Conservation (phyloP, 2,888 invertebrate species). For the Electrophaes corylata region DNA sequence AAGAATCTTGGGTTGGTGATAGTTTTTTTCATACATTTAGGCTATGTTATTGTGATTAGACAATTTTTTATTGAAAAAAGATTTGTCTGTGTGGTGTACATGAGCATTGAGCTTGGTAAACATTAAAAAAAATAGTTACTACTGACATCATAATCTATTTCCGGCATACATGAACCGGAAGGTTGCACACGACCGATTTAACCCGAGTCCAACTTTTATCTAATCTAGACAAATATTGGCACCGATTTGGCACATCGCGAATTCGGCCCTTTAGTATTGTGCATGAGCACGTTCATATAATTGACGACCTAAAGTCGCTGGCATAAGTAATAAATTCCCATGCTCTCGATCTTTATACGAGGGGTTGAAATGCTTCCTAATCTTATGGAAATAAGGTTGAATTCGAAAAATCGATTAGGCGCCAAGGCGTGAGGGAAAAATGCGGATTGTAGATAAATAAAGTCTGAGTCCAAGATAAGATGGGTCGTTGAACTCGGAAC, state of each 20-base stretch:
- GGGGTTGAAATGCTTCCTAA: constrained; percentile 51
- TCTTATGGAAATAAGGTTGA: constrained; percentile 54
- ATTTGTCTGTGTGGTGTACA: neutral
- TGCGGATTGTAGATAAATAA: constrained; percentile 70
- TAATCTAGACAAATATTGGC: constrained; percentile 72
- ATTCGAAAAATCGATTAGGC: constrained; percentile 60
- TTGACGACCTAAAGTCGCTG: constrained; percentile 41
- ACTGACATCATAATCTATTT: constrained; percentile 27
- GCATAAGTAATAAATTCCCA: constrained; percentile 44
- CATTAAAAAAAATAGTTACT: constrained; percentile 7
- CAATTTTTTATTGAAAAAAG: too few species aligned
- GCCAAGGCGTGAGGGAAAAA: constrained; percentile 56
- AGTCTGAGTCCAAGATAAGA: constrained; percentile 72
- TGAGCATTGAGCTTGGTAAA: neutral
- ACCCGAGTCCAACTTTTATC: constrained; percentile 58
- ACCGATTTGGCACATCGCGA: constrained; percentile 60
- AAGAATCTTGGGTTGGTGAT: too few species aligned
- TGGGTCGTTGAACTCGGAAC: constrained; percentile 66
- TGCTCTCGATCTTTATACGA: constrained; percentile 32
- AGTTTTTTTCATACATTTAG: too few species aligned
- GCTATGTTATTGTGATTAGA: too few species aligned
- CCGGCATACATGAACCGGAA: constrained; percentile 48
- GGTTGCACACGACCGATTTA: constrained; percentile 47
- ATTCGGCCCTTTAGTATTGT: constrained; percentile 48
- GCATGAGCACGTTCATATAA: constrained; percentile 35